Conservation (phyloP, 2,113 vertebrate genomes). For the Gymnarchus niloticus region DNA sequence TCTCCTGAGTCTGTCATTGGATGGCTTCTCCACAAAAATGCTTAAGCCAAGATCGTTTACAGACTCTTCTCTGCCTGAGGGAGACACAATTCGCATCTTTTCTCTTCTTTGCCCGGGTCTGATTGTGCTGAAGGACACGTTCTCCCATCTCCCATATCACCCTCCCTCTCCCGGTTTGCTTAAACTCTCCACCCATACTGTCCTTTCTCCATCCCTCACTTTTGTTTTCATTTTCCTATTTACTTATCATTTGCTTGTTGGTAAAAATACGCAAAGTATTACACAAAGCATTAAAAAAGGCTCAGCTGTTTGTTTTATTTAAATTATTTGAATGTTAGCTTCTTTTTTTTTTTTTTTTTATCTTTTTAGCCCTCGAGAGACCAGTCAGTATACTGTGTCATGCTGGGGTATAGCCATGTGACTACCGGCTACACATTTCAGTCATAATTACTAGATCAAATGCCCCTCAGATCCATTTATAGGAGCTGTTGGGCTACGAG, state of each 20-base stretch:
- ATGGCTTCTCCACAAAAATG: neutral
- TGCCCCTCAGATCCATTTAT: neutral
- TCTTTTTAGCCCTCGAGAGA: too few relatives aligned
- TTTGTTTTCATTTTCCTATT: neutral
- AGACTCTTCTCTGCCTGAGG: neutral
- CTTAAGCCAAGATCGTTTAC: neutral
- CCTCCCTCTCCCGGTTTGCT: neutral
- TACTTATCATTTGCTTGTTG: neutral
- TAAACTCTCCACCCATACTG: neutral
- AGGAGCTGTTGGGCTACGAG: neutral
- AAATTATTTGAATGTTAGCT: neutral
- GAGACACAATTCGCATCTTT: neutral
- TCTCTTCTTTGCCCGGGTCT: neutral
- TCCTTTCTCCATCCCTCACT: neutral
- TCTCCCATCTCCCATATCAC: neutral
- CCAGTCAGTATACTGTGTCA: neutral
- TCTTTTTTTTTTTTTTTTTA: neutral
- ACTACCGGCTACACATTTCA: neutral
- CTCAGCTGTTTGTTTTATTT: neutral
- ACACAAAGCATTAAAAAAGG: neutral
- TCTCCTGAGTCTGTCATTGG: neutral
- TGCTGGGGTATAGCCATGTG: neutral
- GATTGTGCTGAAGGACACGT: neutral
- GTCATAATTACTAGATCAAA: neutral
- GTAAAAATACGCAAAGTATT: neutral